Evolutionary conservation across 2,113 vertebrate genomes (phyloP).

Genomic region (Dermatemys mawii): DNA sequence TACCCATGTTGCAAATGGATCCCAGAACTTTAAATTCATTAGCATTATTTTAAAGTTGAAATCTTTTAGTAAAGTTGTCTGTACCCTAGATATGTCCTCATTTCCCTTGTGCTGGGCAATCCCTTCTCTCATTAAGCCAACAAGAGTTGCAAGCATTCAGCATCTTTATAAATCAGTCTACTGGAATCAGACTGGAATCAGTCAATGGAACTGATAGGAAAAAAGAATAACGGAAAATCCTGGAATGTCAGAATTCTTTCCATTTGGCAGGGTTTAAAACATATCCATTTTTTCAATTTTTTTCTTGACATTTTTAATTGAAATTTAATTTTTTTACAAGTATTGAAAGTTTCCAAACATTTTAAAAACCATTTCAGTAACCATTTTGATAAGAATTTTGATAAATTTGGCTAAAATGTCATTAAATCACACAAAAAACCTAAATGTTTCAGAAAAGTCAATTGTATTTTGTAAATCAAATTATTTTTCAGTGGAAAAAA

Average conservation of each 20-base stretch:
- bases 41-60: not conserved
- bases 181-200: no score
- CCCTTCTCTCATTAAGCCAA: not conserved
- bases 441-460: not conserved
- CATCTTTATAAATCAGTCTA: not conserved
- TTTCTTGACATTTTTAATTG: not conserved
- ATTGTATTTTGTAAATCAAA: not conserved
- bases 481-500: not conserved
- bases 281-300: not conserved
- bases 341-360: not conserved
- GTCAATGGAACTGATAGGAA: not conserved
- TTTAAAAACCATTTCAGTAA: not conserved
- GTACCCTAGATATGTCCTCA: not conserved
- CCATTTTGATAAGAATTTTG: not conserved
- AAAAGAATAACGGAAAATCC: not conserved
- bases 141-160: not conserved
- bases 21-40: not conserved
- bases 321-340: not conserved
- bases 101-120: not conserved
- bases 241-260: not conserved
- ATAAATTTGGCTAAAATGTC: not conserved
- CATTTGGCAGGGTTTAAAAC: not conserved
- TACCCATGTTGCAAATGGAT: not conserved
- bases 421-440: not conserved
- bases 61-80: not conserved